Evolutionary conservation across 2,888 invertebrate genomes (phyloP).

Genomic region (Yponomeuta malinellus): DNA sequence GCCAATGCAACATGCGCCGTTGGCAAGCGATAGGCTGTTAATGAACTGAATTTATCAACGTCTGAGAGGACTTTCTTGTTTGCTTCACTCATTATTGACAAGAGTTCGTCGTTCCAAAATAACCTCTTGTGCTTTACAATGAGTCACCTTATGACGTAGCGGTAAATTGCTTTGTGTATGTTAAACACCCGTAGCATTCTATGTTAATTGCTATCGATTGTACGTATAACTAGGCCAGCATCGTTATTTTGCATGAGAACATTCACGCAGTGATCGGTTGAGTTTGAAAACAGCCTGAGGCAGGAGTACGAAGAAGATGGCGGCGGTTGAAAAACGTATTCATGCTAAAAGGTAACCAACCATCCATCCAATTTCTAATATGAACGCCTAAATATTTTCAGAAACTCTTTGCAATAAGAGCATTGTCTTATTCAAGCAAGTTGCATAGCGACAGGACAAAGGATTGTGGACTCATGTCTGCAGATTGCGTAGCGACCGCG

Average conservation of each 20-base stretch:
- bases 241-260: neutral
- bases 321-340: no score
- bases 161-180: neutral
- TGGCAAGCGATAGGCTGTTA: neutral
- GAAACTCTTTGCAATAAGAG: neutral
- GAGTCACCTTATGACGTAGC: neutral
- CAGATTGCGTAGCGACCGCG: neutral
- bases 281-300: no score
- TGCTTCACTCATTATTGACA: neutral
- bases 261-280: neutral
- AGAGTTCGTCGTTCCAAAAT: neutral
- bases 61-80: neutral
- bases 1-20: neutral
- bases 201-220: conserved; percentile 8
- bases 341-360: no score
- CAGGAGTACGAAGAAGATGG: no score
- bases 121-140: neutral
- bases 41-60: neutral
- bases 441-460: neutral
- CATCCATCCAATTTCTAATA: no score
- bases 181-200: conserved; percentile 1
- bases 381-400: no score
- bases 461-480: neutral
- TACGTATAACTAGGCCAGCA: neutral
- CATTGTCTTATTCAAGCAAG: neutral